Evolutionary conservation across 2,113 vertebrate genomes (phyloP).

Genomic region (Aix galericulata): DNA sequence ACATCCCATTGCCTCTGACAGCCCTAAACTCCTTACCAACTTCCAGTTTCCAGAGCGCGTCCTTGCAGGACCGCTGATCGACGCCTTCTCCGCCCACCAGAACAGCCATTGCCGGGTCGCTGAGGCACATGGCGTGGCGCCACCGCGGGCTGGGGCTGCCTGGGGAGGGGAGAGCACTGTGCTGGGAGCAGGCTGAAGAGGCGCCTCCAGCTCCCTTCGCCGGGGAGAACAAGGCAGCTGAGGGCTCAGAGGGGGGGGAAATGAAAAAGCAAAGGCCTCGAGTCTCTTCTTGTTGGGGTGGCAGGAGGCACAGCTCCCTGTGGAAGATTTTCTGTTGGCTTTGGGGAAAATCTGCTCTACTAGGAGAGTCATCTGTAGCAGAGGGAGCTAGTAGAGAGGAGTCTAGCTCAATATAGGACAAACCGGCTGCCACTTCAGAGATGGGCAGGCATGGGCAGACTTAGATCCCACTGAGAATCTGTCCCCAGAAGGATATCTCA

Average conservation of each 20-base stretch:
- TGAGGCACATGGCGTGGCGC: slow-evolving; percentile 87
- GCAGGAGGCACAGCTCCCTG: background rate
- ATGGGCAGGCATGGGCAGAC: background rate
- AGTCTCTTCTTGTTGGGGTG: background rate
- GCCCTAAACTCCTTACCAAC: slow-evolving; percentile 71
- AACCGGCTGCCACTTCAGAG: background rate
- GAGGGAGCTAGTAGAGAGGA: background rate
- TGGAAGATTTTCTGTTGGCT: background rate
- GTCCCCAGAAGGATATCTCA: background rate
- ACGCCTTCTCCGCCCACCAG: slow-evolving; percentile 84
- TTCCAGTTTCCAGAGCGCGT: slow-evolving; percentile 88
- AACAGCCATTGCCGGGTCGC: slow-evolving; percentile 82
- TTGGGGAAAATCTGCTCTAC: background rate
- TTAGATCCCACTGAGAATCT: background rate
- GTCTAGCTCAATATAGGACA: background rate
- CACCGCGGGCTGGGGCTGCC: slow-evolving; percentile 82
- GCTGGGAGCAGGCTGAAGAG: background rate
- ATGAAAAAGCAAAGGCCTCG: background rate
- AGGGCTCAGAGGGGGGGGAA: background rate
- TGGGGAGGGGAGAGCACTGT: slow-evolving; percentile 26
- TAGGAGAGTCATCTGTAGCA: background rate
- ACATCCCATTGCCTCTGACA: background rate
- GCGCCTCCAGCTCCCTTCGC: background rate
- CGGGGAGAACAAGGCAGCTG: background rate
- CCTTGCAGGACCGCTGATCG: slow-evolving; percentile 75